Conservation (phyloP, 2,797 vertebrate species). For the Pangasius larnaudii region DNA sequence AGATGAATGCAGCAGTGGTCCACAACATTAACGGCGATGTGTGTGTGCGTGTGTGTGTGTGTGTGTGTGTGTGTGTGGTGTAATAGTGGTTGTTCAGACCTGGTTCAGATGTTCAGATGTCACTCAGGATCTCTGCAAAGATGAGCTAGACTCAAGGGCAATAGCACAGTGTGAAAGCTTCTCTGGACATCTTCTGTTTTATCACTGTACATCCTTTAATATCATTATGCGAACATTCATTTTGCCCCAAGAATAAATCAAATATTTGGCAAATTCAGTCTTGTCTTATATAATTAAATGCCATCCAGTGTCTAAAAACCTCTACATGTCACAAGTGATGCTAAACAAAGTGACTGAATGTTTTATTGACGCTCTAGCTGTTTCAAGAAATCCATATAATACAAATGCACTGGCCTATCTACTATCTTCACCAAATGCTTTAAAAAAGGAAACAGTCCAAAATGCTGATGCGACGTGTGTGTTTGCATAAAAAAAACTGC, state of each 20-base stretch:
- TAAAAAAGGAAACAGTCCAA: not conserved
- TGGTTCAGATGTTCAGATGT: not conserved
- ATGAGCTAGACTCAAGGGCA: constrained; percentile 35
- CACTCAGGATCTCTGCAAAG: constrained; percentile 25
- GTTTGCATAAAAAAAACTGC: constrained; percentile 17
- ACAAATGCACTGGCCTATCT: not conserved
- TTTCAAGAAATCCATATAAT: not conserved
- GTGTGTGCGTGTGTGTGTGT: not conserved
- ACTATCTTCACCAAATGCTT: not conserved
- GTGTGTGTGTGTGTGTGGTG: not conserved
- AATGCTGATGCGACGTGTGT: not conserved
- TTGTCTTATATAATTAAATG: not conserved
- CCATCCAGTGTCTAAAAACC: not conserved
- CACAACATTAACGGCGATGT: not conserved
- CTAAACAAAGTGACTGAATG: not conserved
- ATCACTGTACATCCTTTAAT: constrained; percentile 59
- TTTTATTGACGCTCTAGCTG: not conserved
- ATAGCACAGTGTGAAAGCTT: constrained; percentile 59
- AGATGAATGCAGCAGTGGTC: constrained; percentile 10
- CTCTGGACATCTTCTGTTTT: constrained; percentile 73
- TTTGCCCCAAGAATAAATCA: not conserved
- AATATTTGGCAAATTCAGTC: not conserved
- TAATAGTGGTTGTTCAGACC: not conserved
- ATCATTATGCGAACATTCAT: not conserved
- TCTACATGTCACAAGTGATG: not conserved